Conservation (phyloP, 2,113 vertebrate genomes). For the Malaclemys terrapin region DNA sequence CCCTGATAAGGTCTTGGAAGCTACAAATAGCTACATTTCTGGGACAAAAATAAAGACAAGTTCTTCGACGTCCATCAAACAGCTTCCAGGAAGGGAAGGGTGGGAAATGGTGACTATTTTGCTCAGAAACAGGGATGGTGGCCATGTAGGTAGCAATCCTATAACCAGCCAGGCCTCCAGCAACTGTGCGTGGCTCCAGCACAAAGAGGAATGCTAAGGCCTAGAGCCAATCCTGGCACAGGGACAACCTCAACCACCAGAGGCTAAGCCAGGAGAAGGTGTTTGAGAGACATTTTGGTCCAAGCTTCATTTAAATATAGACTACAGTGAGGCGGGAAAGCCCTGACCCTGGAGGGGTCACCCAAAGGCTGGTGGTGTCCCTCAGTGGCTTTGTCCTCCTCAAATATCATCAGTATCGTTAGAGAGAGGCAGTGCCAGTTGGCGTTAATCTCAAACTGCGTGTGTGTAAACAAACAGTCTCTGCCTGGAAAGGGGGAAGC, state of each 20-base stretch:
- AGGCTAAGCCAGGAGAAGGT: neutral
- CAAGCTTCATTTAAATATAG: neutral
- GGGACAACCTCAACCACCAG: neutral
- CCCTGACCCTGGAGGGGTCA: neutral
- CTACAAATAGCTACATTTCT: slow-evolving; percentile 60
- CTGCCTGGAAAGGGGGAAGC: neutral
- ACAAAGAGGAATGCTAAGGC: neutral
- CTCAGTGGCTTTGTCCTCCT: neutral
- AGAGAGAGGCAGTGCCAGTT: rapidly evolving
- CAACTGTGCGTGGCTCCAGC: neutral
- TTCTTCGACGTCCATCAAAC: slow-evolving; percentile 1
- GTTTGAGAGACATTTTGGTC: neutral
- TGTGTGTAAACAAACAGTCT: neutral
- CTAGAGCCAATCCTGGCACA: neutral
- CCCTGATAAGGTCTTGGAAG: neutral
- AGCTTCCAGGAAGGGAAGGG: neutral
- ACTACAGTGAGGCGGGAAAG: neutral
- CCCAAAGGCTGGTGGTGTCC: neutral
- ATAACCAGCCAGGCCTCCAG: neutral
- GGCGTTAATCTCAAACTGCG: neutral
- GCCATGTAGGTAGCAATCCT: neutral
- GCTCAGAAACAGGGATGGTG: neutral
- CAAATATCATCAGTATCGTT: neutral
- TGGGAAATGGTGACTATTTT: neutral
- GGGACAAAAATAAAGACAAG: slow-evolving; percentile 54